Conservation (phyloP, 2,797 vertebrate genomes). For the Cyprinodon diabolis region DNA sequence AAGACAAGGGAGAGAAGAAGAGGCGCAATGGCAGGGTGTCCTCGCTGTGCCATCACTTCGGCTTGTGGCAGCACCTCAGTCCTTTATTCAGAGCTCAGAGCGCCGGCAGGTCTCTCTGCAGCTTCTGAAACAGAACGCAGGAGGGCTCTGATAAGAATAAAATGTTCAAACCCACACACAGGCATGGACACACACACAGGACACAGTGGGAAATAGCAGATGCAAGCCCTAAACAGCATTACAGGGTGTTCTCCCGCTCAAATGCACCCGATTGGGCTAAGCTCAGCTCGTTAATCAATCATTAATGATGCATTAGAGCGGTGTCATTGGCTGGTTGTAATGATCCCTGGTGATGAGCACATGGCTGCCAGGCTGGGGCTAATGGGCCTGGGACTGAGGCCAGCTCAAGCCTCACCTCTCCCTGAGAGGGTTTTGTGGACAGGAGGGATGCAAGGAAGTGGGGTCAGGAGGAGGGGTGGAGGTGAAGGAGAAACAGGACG, state of each 20-base stretch:
- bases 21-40: constrained; percentile 70
- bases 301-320: constrained; percentile 84
- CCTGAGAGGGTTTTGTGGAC: constrained; percentile 58
- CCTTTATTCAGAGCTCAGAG: constrained; percentile 27
- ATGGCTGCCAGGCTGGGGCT: constrained; percentile 74
- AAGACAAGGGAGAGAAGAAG: constrained; percentile 73
- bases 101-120: constrained; percentile 35
- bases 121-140: constrained; percentile 59
- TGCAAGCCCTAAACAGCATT: constrained; percentile 65
- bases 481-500: constrained; percentile 60
- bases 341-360: constrained; percentile 79
- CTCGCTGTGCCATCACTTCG: constrained; percentile 81
- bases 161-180: constrained; percentile 24
- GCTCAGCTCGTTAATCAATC: constrained; percentile 83
- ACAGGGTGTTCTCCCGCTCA: constrained; percentile 70
- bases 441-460: constrained; percentile 36
- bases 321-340: constrained; percentile 79
- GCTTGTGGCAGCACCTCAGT: constrained; percentile 48
- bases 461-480: constrained; percentile 38
- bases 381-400: constrained; percentile 72
- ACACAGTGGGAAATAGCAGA: constrained; percentile 59
- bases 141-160: constrained; percentile 29
- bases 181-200: constrained; percentile 33
- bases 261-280: constrained; percentile 74
- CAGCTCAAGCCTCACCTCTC: constrained; percentile 60